Percentiles rank a stretch among this genome's conserved stretches.
These are phyloP conservation scores for Siderastrea radians DNA, from an alignment of 92 coral and sea anemone species.

Conservation along the genomic window DNA sequence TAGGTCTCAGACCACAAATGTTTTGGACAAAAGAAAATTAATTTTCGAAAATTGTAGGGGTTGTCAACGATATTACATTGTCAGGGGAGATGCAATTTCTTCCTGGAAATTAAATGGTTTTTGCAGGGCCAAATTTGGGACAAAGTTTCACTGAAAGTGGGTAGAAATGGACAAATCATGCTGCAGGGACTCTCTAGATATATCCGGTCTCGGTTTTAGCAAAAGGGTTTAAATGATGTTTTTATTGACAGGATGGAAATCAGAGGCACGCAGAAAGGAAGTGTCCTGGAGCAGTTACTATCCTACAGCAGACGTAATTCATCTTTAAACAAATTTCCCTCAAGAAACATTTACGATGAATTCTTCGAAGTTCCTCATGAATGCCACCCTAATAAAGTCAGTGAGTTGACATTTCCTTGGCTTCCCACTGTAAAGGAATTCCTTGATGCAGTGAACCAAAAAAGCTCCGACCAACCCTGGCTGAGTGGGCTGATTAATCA, in stretches of 20 bases:
- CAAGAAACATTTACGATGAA: constrained; percentile 88
- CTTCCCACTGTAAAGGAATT: constrained; percentile 76
- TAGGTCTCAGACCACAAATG: too few relatives aligned
- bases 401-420: constrained; percentile 52
- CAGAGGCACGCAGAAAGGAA: neutral
- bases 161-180: too few relatives aligned
- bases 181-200: neutral
- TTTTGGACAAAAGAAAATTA: too few relatives aligned
- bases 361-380: constrained; percentile 90
- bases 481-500: constrained; percentile 12
- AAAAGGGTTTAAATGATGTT: neutral
- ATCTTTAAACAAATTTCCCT: neutral
- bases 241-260: neutral
- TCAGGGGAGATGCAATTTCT: too few relatives aligned
- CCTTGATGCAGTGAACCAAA: constrained; percentile 52
- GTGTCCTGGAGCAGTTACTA: constrained; percentile 69
- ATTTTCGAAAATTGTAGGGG: too few relatives aligned
- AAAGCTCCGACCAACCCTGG: constrained; percentile 43
- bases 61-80: too few relatives aligned
- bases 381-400: constrained; percentile 72
- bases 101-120: too few relatives aligned
- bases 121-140: too few relatives aligned
- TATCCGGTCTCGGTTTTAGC: neutral
- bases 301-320: constrained; percentile 46
- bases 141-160: too few relatives aligned